phyloP scores from a whole-genome alignment of 1,140 invertebrate genomes.

The Radopholus similis region DNA sequence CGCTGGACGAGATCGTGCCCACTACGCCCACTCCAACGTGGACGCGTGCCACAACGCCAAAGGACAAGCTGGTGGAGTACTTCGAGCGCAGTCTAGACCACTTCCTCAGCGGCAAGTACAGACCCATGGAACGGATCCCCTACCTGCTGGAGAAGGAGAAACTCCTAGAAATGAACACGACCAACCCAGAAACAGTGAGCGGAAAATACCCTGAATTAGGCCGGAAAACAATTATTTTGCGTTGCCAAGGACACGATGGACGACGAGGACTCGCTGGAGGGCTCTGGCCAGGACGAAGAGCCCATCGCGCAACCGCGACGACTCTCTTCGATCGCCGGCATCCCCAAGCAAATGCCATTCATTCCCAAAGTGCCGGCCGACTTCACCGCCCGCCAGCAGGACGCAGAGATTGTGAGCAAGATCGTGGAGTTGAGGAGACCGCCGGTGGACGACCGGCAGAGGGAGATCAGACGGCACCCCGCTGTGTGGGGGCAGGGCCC shows the following conservation, averaged over 20 bases:
- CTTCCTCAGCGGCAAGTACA: conserved; percentile 15
- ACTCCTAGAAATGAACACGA: conserved; percentile 3
- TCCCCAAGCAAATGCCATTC: conserved; percentile 23
- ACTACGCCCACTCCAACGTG: conserved; percentile 7
- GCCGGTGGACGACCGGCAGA: conserved; percentile 11
- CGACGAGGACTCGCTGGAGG: background rate
- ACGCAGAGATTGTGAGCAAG: conserved; percentile 4
- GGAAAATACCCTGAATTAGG: background rate
- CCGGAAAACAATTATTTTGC: background rate
- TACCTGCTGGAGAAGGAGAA: conserved; percentile 19
- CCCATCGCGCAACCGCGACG: background rate
- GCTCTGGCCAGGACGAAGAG: background rate
- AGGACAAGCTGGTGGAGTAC: conserved; percentile 26
- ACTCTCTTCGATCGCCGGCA: conserved; percentile 26
- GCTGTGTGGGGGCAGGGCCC: background rate
- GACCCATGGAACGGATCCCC: conserved; percentile 12
- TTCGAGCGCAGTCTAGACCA: conserved; percentile 18
- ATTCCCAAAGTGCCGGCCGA: conserved; percentile 32
- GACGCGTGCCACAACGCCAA: conserved; percentile 21
- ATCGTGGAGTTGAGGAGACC: conserved; percentile 20
- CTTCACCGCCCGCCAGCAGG: background rate
- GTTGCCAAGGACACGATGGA: background rate
- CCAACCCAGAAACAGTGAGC: background rate
- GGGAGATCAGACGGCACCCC: conserved; percentile 15
- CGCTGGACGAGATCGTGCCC: conserved; percentile 1